A percentile compares a stretch with the other conserved stretches of the same genome.
Evolutionary conservation across 2,797 vertebrate species (phyloP).

Genomic region (Sebastes matsubarae): DNA sequence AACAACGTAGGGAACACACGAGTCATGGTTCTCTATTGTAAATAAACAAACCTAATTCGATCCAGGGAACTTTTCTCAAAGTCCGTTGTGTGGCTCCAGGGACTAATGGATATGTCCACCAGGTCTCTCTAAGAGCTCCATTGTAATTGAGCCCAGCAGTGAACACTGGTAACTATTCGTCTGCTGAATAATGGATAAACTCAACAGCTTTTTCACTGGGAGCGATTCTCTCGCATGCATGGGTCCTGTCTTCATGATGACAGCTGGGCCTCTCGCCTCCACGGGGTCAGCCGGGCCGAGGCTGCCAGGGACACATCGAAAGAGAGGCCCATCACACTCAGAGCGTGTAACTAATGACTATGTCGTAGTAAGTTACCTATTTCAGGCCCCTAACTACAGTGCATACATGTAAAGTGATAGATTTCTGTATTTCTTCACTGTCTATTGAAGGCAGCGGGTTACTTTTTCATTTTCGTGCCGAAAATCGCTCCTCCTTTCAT

Average conservation of each 20-base stretch:
- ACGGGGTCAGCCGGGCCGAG: constrained; percentile 9
- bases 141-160: constrained; percentile 58
- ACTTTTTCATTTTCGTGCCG: not conserved
- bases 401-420: not conserved
- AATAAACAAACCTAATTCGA: constrained; percentile 6
- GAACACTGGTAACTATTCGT: constrained; percentile 60
- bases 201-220: constrained; percentile 56
- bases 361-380: not conserved
- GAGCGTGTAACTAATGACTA: not conserved
- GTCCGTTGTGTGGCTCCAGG: constrained; percentile 18
- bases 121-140: constrained; percentile 19
- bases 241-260: constrained; percentile 50
- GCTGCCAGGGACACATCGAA: not conserved
- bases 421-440: not conserved
- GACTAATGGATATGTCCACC: constrained; percentile 21
- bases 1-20: not conserved
- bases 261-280: constrained; percentile 53
- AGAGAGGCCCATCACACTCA: not conserved
- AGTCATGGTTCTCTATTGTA: not conserved
- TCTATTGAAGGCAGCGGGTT: not conserved
- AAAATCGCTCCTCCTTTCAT: constrained; percentile 3
- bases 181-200: constrained; percentile 68
- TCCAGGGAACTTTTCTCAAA: constrained; percentile 1
- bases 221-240: constrained; percentile 55
- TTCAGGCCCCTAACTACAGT: not conserved